phyloP scores from a whole-genome alignment of 2,888 invertebrate genomes.

The Microdon myrmicae region DNA sequence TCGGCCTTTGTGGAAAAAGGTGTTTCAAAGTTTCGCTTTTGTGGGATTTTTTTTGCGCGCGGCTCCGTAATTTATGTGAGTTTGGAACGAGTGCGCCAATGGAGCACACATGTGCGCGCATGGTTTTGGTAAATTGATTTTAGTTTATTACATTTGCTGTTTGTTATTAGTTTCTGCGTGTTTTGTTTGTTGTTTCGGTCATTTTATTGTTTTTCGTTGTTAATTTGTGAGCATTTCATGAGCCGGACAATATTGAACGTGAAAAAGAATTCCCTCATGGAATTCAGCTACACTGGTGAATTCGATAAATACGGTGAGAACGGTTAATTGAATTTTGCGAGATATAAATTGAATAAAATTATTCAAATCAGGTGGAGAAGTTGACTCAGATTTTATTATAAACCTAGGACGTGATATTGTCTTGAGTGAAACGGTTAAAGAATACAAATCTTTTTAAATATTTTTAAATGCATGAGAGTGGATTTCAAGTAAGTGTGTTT shows the following conservation, averaged over 20 bases:
- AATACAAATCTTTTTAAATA: background rate
- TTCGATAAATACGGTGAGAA: constrained; percentile 15
- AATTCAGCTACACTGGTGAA: too few relatives aligned
- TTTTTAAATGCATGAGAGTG: constrained; percentile 36
- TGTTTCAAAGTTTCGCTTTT: constrained; percentile 36
- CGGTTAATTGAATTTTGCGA: background rate
- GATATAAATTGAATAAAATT: background rate
- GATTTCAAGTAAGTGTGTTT: constrained; percentile 18
- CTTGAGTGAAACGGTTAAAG: background rate
- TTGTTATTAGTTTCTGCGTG: too few relatives aligned
- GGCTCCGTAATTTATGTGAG: constrained; percentile 29
- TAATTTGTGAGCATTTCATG: background rate
- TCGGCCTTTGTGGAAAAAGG: constrained; percentile 34
- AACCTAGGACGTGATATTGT: too few relatives aligned
- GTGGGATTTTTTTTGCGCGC: constrained; percentile 14
- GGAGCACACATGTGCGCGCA: constrained; percentile 29
- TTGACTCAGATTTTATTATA: too few relatives aligned
- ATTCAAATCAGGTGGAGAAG: background rate
- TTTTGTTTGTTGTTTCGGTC: background rate
- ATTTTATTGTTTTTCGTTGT: background rate
- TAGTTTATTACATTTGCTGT: too few relatives aligned
- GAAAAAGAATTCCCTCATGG: constrained; percentile 5
- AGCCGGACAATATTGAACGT: too few relatives aligned
- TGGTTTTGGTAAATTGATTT: too few relatives aligned
- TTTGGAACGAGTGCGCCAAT: constrained; percentile 32